Base-by-base conservation (phyloP, 1,140 invertebrate species). In the Drosophila leontia region DNA sequence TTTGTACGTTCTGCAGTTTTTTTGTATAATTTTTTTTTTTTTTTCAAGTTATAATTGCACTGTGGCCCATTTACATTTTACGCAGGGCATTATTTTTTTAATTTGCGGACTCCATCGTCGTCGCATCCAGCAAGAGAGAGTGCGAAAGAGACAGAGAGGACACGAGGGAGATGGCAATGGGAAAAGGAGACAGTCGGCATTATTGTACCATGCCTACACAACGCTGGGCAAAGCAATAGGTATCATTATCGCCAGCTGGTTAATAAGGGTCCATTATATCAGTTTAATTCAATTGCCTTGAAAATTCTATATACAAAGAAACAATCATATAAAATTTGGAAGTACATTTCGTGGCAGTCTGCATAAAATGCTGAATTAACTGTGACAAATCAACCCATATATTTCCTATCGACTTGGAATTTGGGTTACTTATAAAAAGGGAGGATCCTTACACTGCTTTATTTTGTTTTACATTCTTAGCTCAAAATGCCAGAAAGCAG, bases 41-140 rank as follows among this genome's bases (percentile, higher is more conserved):
- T 13, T 34, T 65, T 77, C 61, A 78, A 84, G 34, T 75, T 78
- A 71, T 87, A 87, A 87, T 88, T 90, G 77, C 84, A 87, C 72
- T 84, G 64, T 88, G 84, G 77, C 64, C 85, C 85, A 87, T 87
- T 87, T 88, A 75, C 35, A 71, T 84, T 90, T 80, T 84, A 88
- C 68, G 85, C 80, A 78, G 63, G 58, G 63, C 59, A 63, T 63
- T 77, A 68, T 74, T 61, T 75, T 65, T 70, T 85, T 77, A 71
- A 83, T 84, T 84, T 84, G 61, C 55, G 44, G 53, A 39, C 61
- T 76, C 76, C 47, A 60, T 32, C 68, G 45, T 51, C 48, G 17
- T 60, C n/a, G 41, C 17, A 29, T 15, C 57, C 11, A 29, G 5
- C 6, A 29, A 29, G n/a, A 11, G 5, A 6, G 7, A 32, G 61